Base-by-base conservation (phyloP, 2,113 vertebrate species). In the Oceanites oceanicus region DNA sequence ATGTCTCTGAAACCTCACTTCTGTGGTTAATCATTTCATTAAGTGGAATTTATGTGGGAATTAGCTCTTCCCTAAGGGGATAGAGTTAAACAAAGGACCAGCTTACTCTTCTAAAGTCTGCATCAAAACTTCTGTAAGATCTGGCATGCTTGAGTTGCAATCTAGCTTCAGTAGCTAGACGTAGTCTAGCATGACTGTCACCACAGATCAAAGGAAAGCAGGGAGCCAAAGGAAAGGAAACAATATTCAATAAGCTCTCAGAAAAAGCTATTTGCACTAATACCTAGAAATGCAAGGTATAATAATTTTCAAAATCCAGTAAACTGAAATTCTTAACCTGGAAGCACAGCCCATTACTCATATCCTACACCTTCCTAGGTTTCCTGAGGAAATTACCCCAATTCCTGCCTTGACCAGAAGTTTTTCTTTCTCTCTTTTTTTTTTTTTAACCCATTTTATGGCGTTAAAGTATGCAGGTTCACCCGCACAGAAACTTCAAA, bases 381-480 rank as follows among this genome's bases (percentile, higher is more conserved):
- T 96, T 97, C 95, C 95, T 92, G 91, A 95, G 95, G 95, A 96
- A 96, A 87, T 92, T 40, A 90, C n/a, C 36, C 74, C 38, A 65
- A 90, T 94, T 96, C 91, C 95, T 96, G 83, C 36, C 61, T 92
- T 80, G 45, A 66, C 14, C 72, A 86, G 52, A 90, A 9, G 23
- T 55, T 87, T 86, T 66, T 38, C 21, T 34, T 65, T 44, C 4
- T 52, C 4, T 12, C 11, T 11, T 3, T 36, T 29, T 58, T 34
- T 71, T 18, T 65, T 70, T 56, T 23, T 13, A 56, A 40, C 62
- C 7, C 21, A 14, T 89, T 84, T 92, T 65, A 23, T 23, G 9
- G 42, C 44, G 52, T 38, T 75, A 12, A 79, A 74, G 13, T n/a
- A 45, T 7, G 7, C 17, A 38, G 26, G 52, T 87, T 90, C 27